phyloP scores from a whole-genome alignment of 2,113 vertebrate species.

The Daubentonia madagascariensis region DNA sequence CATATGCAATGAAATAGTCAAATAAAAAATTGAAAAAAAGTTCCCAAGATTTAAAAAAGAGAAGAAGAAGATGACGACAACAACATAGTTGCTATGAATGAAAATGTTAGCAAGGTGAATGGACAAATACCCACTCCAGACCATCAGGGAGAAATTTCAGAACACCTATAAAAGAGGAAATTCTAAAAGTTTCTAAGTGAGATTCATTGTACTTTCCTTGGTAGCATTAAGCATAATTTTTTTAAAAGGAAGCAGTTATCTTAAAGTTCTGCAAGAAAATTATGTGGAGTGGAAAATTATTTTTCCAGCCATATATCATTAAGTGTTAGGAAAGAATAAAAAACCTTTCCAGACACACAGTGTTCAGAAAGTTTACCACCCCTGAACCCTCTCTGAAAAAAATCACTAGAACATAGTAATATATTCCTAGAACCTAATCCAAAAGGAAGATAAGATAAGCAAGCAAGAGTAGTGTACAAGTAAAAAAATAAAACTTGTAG shows the following conservation, averaged over 20 bases:
- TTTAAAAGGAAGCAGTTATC: background rate
- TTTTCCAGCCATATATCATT: background rate
- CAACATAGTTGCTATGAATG: background rate
- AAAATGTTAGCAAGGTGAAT: background rate
- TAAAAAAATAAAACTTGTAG: background rate
- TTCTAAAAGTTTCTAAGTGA: background rate
- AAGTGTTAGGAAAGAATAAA: background rate
- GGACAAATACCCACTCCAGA: background rate
- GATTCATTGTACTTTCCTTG: background rate
- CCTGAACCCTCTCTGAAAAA: background rate
- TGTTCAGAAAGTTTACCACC: background rate
- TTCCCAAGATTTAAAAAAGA: background rate
- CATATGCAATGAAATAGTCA: conserved; percentile 18
- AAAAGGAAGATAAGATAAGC: background rate
- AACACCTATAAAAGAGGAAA: background rate
- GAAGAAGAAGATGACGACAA: background rate
- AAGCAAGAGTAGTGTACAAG: background rate
- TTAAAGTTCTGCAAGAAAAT: background rate
- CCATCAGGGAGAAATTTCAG: background rate
- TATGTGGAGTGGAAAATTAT: background rate
- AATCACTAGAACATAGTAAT: background rate
- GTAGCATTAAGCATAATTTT: background rate
- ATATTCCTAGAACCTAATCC: background rate
- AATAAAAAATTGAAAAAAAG: background rate
- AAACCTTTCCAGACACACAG: background rate